Base-by-base conservation (phyloP, 1,140 invertebrate genomes). In the Drosophila carrolli region DNA sequence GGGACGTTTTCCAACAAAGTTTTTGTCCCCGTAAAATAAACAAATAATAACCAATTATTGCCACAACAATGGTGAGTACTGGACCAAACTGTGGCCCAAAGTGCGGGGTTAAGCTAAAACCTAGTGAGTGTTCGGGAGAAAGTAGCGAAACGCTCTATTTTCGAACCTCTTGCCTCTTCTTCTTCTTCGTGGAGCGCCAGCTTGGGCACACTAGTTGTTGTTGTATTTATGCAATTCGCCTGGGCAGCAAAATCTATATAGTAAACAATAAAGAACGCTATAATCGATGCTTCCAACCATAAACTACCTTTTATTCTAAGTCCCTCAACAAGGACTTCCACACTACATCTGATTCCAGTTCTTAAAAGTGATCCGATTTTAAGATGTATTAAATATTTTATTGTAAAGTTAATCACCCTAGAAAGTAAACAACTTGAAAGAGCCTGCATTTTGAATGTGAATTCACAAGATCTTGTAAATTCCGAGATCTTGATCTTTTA, bases 171-270 rank as follows among this genome's bases (percentile, higher is more conserved):
- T 23, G 61, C 27, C 10, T 65, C 66, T 85, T 56, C 75, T 75
- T 81, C 81, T 73, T 72, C 23, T 14, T 1, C 23, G 4, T 3
- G 67, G 50, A 73, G 60, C 73, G 78, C 79, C 78, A 83, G 71
- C 76, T 74, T 74, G 83, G 60, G 57, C 76, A 84, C 61, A 74
- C 55, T 56, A 59, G 35, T 75, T 72, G 68, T 71, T 71, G 72
- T 75, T 80, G 76, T 81, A 84, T 84, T 84, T 84, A 84, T 84
- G 81, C 81, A 84, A 84, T 84, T 85, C 61, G 44, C 41, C 44
- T 66, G 48, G 48, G 10, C 32, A 29, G 10, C 55, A 44, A 51
- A 51, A 51, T 16, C 9, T 32, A 5, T 51, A 51, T 51, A 51
- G 48, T 51, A 51, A 51, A 51, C 48, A 51, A 50, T 4, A 14